Evolutionary conservation across 2,113 vertebrate genomes (phyloP), one percentile per base, ranked within the genome.

Genomic region (Brachionichthys hirsutus): DNA sequence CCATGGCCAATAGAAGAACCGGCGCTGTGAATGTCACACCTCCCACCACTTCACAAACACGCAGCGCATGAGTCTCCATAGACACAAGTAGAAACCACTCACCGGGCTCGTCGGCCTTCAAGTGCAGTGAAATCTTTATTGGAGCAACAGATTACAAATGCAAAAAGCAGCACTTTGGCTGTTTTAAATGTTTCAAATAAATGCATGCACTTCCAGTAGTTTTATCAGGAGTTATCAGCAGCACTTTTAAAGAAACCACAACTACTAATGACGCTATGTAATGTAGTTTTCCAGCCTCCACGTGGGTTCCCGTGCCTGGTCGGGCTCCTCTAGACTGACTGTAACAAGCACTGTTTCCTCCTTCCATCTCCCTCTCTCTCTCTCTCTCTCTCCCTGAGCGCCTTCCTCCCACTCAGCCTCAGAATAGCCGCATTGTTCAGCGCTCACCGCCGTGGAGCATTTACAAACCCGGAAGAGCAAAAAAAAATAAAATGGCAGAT

Each of bases 381-480:
- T 24, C 24, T 45, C 57, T 15, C 17, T 36, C 45, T 16, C 56
- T n/a, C 15, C 36, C 19, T 40, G n/a, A n/a, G 35, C 1, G 22
- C 54, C 35, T 22, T 68, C 76, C 71, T 6, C 82, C 86, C 82
- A 80, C 86, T 65, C 67, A 50, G 40, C 61, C 84, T 73, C 45
- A 78, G 78, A 86, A 88, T 82, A 81, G 78, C 77, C 53, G 52
- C 70, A 64, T 78, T 81, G 84, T 88, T 78, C 70, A 15, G 4
- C 47, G 51, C 55, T 79, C 54, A 43, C 54, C 56, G 59, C 54
- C 62, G 54, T 10, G 51, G 54, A 62, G 74, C 54, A 15, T 74
- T 69, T 52, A 70, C 22, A 51, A 69, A 66, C 43, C 60, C 45
- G 40, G 54, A 18, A 53, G 72, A 51, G 49, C 52, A 0, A 6